A percentile compares a stretch with the other conserved stretches of the same genome.
Conservation (phyloP, 2,888 invertebrate genomes). For the Epicampocera succincta region DNA sequence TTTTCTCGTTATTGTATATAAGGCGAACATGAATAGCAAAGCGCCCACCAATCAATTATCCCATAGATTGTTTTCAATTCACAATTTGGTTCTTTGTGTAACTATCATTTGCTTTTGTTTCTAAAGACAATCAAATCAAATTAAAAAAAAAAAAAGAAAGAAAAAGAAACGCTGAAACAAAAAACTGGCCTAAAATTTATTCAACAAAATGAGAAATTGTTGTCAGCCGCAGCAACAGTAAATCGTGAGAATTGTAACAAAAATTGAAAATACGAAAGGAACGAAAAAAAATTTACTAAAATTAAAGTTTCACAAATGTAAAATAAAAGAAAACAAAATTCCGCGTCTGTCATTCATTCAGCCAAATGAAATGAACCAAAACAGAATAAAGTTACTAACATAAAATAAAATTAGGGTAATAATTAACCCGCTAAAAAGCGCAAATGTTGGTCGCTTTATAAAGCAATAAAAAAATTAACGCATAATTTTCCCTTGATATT, state of each 20-base stretch:
- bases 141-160: constrained; percentile 19
- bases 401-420: constrained; percentile 25
- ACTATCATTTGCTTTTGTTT: constrained; percentile 16
- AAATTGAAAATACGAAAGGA: constrained; percentile 23
- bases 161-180: constrained; percentile 1
- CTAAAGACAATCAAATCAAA: constrained; percentile 28
- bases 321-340: constrained; percentile 37
- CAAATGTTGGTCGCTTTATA: not conserved
- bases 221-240: constrained; percentile 39
- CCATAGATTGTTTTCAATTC: constrained; percentile 57
- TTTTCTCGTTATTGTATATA: not conserved
- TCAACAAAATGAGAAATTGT: constrained; percentile 58
- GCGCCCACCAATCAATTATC: constrained; percentile 69
- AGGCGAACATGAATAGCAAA: constrained; percentile 14
- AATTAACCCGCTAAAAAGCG: constrained; percentile 39
- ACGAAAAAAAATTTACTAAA: constrained; percentile 33
- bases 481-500: too few relatives aligned
- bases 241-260: constrained; percentile 67
- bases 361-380: constrained; percentile 35
- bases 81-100: constrained; percentile 2
- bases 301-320: constrained; percentile 25
- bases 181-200: constrained; percentile 33
- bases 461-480: too few relatives aligned
- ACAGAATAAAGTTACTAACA: constrained; percentile 11
- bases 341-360: not conserved